These are phyloP conservation scores for Carduelis carduelis DNA, from an alignment of 2,797 vertebrate species.

Conservation along the genomic window DNA sequence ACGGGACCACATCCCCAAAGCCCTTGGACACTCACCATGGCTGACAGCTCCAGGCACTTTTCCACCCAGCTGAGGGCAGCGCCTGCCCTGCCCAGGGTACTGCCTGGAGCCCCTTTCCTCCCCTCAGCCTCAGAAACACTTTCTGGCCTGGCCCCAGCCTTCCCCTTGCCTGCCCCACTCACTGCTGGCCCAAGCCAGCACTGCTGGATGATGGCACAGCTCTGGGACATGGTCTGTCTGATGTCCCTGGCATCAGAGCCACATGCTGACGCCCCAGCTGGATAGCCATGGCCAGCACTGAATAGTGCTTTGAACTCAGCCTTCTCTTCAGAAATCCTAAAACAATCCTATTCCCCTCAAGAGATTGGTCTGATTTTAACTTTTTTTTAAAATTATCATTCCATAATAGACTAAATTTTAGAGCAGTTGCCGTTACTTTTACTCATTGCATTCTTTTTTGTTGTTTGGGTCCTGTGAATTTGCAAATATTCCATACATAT, in stretches of 20 bases:
- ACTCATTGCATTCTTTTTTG: neutral
- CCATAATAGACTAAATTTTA: neutral
- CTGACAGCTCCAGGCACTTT: rapidly evolving
- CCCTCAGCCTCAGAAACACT: neutral
- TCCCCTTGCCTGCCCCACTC: neutral
- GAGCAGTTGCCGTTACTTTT: neutral
- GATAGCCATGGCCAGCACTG: too few relatives aligned
- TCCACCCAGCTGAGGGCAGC: too few relatives aligned
- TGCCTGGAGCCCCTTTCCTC: rapidly evolving
- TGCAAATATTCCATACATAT: neutral
- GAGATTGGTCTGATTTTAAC: neutral
- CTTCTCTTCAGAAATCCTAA: neutral
- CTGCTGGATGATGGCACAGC: neutral
- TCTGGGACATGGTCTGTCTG: neutral
- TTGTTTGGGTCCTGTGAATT: neutral
- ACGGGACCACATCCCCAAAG: rapidly evolving
- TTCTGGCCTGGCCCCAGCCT: neutral
- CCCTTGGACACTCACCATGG: rapidly evolving
- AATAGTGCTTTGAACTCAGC: neutral
- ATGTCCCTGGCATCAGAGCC: neutral
- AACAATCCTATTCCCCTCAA: neutral
- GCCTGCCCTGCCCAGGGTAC: neutral
- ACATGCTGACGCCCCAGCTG: neutral
- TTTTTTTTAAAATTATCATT: neutral
- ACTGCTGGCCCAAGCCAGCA: rapidly evolving